Conservation (phyloP, 2,113 vertebrate species). For the Rhagologus leucostigma region DNA sequence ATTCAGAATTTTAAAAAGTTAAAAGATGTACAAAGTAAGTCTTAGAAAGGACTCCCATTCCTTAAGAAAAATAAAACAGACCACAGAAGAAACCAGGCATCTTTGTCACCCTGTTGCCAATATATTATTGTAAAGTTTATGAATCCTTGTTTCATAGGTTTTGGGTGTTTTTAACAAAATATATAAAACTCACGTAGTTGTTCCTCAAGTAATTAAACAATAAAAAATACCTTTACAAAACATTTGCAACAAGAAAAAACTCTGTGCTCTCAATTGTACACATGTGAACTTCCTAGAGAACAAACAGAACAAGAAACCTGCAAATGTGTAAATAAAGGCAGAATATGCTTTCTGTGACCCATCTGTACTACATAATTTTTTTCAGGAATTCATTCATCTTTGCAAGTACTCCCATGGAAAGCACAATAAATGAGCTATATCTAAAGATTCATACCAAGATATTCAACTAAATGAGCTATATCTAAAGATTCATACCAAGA, state of each 20-base stretch:
- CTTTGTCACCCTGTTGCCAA: background rate
- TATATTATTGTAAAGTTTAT: background rate
- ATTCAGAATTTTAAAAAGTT: background rate
- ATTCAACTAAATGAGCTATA: constrained; percentile 47
- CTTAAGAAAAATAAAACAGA: background rate
- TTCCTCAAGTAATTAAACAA: background rate
- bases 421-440: background rate
- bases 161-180: background rate
- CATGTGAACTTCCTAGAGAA: background rate
- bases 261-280: background rate
- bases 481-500: constrained; percentile 64
- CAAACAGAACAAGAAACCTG: background rate
- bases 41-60: background rate
- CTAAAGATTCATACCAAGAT: constrained; percentile 67
- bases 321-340: background rate
- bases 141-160: background rate
- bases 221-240: background rate
- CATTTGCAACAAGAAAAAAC: background rate
- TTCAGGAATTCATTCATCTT: background rate
- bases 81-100: background rate
- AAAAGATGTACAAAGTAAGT: background rate
- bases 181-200: background rate
- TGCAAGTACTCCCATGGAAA: background rate
- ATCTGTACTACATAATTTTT: accelerated
- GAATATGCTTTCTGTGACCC: background rate